These are phyloP conservation scores for Menidia menidia DNA, from an alignment of 2,797 vertebrate species.

Conservation along the genomic window DNA sequence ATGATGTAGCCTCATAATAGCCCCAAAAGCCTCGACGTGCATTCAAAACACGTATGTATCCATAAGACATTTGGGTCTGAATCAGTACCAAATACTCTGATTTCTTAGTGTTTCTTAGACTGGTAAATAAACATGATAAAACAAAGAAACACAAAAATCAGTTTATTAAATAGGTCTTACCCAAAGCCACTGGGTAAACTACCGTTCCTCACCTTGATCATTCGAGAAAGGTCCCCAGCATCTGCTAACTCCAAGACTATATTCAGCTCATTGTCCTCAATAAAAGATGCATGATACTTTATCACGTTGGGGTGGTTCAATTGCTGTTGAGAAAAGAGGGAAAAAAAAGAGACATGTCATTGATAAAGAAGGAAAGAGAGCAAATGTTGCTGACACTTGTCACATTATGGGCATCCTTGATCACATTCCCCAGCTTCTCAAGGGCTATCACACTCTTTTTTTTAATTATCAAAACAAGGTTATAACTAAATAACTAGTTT, in stretches of 20 bases:
- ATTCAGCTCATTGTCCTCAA: conserved; percentile 97
- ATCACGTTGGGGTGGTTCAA: conserved; percentile 98
- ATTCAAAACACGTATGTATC: background rate
- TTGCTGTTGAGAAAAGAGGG: conserved; percentile 83
- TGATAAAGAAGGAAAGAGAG: conserved; percentile 19
- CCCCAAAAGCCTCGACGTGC: background rate
- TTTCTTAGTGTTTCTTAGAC: background rate
- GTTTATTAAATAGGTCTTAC: background rate
- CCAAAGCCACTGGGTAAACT: background rate
- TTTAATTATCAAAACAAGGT: conserved; percentile 22
- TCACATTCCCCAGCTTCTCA: conserved; percentile 28
- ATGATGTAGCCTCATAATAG: background rate
- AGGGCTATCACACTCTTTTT: conserved; percentile 12
- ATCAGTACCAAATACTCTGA: too few species aligned
- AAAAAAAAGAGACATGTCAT: conserved; percentile 23
- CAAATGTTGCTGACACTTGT: conserved; percentile 60
- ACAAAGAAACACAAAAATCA: background rate
- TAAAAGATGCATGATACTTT: conserved; percentile 98
- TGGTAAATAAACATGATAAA: background rate
- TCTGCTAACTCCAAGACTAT: conserved; percentile 98
- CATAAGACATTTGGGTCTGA: background rate
- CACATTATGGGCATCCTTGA: conserved; percentile 48
- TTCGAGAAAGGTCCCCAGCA: conserved; percentile 96
- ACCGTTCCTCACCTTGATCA: conserved; percentile 92
- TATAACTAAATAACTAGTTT: conserved; percentile 27